phyloP scores from a whole-genome alignment of 2,797 vertebrate genomes.

The Gallinago stenura region DNA sequence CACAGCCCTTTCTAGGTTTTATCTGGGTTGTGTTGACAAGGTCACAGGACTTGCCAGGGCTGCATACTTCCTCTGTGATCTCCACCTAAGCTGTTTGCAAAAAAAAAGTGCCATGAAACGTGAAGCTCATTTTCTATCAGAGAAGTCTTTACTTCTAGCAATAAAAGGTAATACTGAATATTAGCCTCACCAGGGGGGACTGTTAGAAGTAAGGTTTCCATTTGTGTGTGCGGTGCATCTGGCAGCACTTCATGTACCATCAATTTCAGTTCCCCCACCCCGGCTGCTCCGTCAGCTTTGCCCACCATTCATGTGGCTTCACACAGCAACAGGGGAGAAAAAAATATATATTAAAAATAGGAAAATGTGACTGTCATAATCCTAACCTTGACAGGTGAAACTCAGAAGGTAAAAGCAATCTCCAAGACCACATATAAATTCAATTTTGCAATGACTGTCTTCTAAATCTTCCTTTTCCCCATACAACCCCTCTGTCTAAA shows the following conservation, averaged over 20 bases:
- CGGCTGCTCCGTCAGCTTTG: not conserved
- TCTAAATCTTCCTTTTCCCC: not conserved
- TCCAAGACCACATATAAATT: not conserved
- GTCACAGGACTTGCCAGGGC: not conserved
- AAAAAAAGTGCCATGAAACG: not conserved
- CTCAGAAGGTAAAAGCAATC: not conserved
- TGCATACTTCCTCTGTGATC: slow-evolving; percentile 34
- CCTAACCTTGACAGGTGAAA: not conserved
- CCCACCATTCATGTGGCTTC: not conserved
- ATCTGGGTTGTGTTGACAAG: not conserved
- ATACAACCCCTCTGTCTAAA: not conserved
- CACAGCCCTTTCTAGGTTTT: not conserved
- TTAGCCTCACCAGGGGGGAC: not conserved
- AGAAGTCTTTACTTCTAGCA: not conserved
- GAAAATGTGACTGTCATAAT: slow-evolving; percentile 55
- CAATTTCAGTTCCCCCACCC: slow-evolving; percentile 1
- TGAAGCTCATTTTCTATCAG: slow-evolving; percentile 5
- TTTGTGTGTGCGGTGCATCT: not conserved
- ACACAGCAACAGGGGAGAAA: not conserved
- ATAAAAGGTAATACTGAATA: slow-evolving; percentile 7
- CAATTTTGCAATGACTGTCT: not conserved
- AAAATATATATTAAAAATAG: slow-evolving; percentile 32
- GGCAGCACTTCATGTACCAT: not conserved
- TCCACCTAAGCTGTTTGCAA: slow-evolving; percentile 24
- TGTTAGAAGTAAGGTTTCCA: slow-evolving; percentile 30